phyloP scores from a whole-genome alignment of 2,888 invertebrate species.

The Nephrocerus scutellatus region DNA sequence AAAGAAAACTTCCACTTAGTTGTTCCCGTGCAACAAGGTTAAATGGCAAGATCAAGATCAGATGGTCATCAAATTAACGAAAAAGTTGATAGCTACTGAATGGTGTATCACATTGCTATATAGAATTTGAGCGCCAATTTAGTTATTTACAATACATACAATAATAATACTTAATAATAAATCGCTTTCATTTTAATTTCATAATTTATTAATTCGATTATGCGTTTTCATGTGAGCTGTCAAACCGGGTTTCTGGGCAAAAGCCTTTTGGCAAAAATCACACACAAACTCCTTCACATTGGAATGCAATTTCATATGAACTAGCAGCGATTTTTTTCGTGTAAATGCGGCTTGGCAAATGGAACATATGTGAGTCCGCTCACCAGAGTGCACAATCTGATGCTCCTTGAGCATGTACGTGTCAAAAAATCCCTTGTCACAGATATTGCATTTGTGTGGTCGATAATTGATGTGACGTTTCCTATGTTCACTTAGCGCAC shows the following conservation, averaged over 20 bases:
- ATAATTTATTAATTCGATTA: too few relatives aligned
- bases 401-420: slow-evolving; percentile 35
- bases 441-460: slow-evolving; percentile 19
- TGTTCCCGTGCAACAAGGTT: too few relatives aligned
- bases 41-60: too few relatives aligned
- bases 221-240: slow-evolving; percentile 22
- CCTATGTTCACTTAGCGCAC: slow-evolving; percentile 18
- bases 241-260: slow-evolving; percentile 23
- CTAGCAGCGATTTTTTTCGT: slow-evolving; percentile 35
- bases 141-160: too few relatives aligned
- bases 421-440: slow-evolving; percentile 21
- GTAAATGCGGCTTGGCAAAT: slow-evolving; percentile 30
- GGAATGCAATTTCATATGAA: slow-evolving; percentile 31
- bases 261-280: slow-evolving; percentile 21
- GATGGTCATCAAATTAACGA: too few relatives aligned
- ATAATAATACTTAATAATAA: too few relatives aligned
- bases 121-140: too few relatives aligned
- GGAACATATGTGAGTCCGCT: slow-evolving; percentile 29
- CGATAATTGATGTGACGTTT: slow-evolving; percentile 18
- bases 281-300: slow-evolving; percentile 21
- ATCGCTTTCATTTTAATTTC: too few relatives aligned
- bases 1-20: too few relatives aligned
- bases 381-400: slow-evolving; percentile 32
- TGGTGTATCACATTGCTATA: too few relatives aligned
- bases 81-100: too few relatives aligned